These are phyloP conservation scores for Sterna hirundo DNA, from an alignment of 2,113 vertebrate species.

Conservation along the genomic window DNA sequence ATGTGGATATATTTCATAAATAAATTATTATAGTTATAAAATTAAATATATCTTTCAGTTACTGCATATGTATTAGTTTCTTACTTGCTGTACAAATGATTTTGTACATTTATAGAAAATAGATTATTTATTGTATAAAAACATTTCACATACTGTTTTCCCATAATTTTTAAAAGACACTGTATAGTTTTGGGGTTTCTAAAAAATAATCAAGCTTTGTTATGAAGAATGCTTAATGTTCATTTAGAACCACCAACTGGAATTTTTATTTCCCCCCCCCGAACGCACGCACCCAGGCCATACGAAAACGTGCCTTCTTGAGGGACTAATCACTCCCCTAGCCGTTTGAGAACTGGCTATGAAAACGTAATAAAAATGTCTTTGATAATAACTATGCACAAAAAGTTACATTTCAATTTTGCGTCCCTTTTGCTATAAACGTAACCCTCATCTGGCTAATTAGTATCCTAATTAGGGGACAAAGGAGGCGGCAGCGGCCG, in stretches of 20 bases:
- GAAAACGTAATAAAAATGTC: background rate
- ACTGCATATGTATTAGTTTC: conserved; percentile 22
- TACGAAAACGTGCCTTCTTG: background rate
- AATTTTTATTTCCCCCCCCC: background rate
- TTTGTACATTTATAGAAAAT: conserved; percentile 53
- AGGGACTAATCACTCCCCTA: background rate
- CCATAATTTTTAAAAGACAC: background rate
- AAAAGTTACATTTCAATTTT: background rate
- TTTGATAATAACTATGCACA: background rate
- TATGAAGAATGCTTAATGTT: background rate
- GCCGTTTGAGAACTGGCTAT: background rate
- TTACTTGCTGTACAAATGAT: conserved; percentile 24
- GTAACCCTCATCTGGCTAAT: background rate
- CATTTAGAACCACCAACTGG: background rate
- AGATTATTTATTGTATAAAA: conserved; percentile 73
- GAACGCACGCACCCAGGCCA: background rate
- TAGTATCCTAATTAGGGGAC: background rate
- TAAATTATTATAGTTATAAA: conserved; percentile 66
- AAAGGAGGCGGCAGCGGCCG: background rate
- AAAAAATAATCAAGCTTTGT: background rate
- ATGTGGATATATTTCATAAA: conserved; percentile 61
- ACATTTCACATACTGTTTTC: background rate
- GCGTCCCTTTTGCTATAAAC: background rate
- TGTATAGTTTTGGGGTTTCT: background rate
- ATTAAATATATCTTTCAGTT: conserved; percentile 7